These are phyloP conservation scores for Pyrrhura leucotis DNA, from an alignment of 2,797 vertebrate species.

Conservation along the genomic window DNA sequence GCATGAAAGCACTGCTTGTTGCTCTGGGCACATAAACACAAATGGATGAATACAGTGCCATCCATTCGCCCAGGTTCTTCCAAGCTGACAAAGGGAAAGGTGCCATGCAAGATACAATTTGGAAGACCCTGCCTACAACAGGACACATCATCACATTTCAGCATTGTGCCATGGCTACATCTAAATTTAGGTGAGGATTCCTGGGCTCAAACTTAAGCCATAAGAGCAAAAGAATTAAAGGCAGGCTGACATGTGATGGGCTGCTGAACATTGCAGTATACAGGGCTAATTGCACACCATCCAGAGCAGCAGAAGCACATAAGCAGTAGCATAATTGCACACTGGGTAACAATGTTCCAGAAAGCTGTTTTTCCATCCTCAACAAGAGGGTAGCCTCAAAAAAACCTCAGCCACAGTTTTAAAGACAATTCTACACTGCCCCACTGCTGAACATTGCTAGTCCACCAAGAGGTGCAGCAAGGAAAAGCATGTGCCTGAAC, in stretches of 20 bases:
- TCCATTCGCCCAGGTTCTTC: neutral
- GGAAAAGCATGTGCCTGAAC: neutral
- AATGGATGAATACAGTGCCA: neutral
- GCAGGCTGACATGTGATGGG: accelerated
- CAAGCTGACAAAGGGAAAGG: neutral
- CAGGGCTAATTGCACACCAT: neutral
- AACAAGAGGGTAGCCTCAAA: neutral
- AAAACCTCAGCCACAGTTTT: neutral
- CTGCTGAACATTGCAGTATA: neutral
- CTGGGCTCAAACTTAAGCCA: neutral
- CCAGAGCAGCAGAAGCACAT: neutral
- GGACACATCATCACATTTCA: neutral
- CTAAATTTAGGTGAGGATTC: neutral
- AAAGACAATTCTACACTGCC: neutral
- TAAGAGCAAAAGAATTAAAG: neutral
- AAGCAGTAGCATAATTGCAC: neutral
- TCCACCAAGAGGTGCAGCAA: neutral
- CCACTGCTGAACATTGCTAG: neutral
- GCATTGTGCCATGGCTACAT: neutral
- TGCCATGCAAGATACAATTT: neutral
- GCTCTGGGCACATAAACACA: neutral
- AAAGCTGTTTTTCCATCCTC: neutral
- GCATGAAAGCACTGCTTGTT: neutral
- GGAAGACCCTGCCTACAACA: neutral
- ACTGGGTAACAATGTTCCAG: neutral